These are phyloP conservation scores for Corvus hawaiiensis DNA, from an alignment of 2,113 vertebrate genomes.

Conservation along the genomic window DNA sequence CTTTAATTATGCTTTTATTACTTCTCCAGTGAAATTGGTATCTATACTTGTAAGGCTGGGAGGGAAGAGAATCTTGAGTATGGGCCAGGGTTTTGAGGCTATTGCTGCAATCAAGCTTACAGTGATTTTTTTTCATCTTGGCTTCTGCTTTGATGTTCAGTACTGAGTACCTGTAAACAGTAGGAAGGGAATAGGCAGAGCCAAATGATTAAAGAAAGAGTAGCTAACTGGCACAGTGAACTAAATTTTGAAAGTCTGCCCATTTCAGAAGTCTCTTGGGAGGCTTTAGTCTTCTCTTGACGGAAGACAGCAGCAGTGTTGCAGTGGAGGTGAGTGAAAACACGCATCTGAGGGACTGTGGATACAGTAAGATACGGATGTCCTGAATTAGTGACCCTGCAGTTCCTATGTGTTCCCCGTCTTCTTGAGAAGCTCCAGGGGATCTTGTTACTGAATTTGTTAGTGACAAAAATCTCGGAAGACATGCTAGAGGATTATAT, in stretches of 20 bases:
- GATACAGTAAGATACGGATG: background rate
- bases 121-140: background rate
- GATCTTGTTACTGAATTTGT: background rate
- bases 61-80: background rate
- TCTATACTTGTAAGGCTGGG: background rate
- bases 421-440: background rate
- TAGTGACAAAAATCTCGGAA: background rate
- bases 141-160: background rate
- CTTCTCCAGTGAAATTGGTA: background rate
- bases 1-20: background rate
- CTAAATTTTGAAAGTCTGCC: background rate
- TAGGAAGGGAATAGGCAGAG: background rate
- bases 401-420: background rate
- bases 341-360: background rate
- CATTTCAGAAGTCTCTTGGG: background rate
- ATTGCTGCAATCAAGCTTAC: background rate
- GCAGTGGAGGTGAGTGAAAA: background rate
- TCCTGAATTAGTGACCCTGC: background rate
- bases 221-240: background rate
- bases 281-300: background rate
- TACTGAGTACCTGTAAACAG: background rate
- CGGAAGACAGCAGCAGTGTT: background rate
- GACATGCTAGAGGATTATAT: background rate
- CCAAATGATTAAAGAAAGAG: background rate
- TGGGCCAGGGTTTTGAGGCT: background rate